Percentiles rank a stretch among this genome's conserved stretches.
Conservation (phyloP, 2,888 invertebrate species). For the Conistra vaccinii region DNA sequence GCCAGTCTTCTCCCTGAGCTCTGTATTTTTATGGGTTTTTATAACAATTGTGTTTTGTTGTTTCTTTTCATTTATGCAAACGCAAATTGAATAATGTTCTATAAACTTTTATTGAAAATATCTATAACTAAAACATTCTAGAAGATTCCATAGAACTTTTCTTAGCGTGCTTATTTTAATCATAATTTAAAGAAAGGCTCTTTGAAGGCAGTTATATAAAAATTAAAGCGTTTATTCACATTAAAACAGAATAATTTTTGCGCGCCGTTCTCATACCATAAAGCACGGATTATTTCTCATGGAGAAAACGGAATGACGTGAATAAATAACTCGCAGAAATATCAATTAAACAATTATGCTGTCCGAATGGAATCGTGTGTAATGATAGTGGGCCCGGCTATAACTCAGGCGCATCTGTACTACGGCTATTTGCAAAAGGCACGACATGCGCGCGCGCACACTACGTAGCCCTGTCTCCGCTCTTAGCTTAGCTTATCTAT, state of each 20-base stretch:
- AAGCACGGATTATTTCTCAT: slow-evolving; percentile 85
- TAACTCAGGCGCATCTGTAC: slow-evolving; percentile 91
- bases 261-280: slow-evolving; percentile 75
- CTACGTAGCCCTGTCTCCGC: slow-evolving; percentile 54
- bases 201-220: slow-evolving; percentile 31
- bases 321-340: slow-evolving; percentile 91
- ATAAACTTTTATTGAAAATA: slow-evolving; percentile 26
- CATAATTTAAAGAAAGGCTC: slow-evolving; percentile 1
- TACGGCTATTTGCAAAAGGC: slow-evolving; percentile 89
- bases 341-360: slow-evolving; percentile 92
- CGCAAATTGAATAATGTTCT: slow-evolving; percentile 69
- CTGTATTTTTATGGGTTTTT: slow-evolving; percentile 87
- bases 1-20: slow-evolving; percentile 83
- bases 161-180: slow-evolving; percentile 13
- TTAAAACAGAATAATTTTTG: slow-evolving; percentile 61
- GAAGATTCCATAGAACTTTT: neutral
- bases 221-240: slow-evolving; percentile 39
- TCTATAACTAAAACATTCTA: neutral
- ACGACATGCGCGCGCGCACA: slow-evolving; percentile 81
- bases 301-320: slow-evolving; percentile 88
- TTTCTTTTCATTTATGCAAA: slow-evolving; percentile 77
- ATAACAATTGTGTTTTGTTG: slow-evolving; percentile 83
- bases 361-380: slow-evolving; percentile 91
- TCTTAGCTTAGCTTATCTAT: slow-evolving; percentile 46
- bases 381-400: slow-evolving; percentile 90